phyloP scores from a whole-genome alignment of 2,113 vertebrate species.

The Megaceryle torquata region DNA sequence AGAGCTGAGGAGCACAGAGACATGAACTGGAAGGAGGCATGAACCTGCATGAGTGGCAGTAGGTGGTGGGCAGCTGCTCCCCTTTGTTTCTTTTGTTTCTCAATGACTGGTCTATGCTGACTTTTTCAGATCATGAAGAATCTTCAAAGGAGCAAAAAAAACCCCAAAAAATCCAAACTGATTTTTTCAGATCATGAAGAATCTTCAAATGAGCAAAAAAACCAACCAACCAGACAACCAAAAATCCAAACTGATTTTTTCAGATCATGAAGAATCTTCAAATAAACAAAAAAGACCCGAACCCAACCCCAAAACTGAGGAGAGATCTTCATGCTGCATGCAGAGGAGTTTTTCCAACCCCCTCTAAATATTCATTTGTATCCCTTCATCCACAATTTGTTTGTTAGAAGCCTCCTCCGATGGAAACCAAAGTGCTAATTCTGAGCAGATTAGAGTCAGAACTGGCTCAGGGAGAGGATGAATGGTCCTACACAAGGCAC shows the following conservation, averaged over 20 bases:
- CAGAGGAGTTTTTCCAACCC: not conserved
- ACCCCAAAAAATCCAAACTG: too few species aligned
- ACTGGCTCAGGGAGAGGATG: not conserved
- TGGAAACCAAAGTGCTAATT: not conserved
- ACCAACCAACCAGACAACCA: too few species aligned
- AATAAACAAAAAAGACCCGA: not conserved
- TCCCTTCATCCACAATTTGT: not conserved
- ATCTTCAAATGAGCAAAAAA: not conserved
- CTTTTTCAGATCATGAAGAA: not conserved
- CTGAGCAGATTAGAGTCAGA: not conserved
- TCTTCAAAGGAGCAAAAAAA: too few species aligned
- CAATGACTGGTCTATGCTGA: not conserved
- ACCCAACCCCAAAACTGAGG: not conserved
- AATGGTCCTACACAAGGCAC: not conserved
- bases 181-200: not conserved
- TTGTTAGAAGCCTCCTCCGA: not conserved
- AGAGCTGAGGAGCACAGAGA: not conserved
- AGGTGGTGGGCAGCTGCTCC: not conserved
- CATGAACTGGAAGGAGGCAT: not conserved
- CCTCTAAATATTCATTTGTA: not conserved
- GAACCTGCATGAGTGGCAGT: accelerated
- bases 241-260: too few species aligned
- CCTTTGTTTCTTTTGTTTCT: not conserved
- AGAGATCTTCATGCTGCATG: not conserved
- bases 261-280: not conserved